These are phyloP conservation scores for Drosophila arawakana DNA, from an alignment of 1,140 invertebrate species.

Conservation along the genomic window DNA sequence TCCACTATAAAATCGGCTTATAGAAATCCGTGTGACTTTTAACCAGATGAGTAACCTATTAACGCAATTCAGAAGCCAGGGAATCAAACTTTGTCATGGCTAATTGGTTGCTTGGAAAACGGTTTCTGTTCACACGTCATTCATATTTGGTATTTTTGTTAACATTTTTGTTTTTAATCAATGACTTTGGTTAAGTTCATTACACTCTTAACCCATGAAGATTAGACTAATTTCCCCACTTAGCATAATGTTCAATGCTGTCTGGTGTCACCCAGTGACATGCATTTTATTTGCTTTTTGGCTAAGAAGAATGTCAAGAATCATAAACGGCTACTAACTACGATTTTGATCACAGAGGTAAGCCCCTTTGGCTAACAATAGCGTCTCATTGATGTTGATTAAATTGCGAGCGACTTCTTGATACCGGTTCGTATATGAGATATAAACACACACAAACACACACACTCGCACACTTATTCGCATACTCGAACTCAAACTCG, in stretches of 20 bases:
- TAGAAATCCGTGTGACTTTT: constrained; percentile 10
- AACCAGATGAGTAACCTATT: constrained; percentile 47
- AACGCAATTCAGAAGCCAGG: constrained; percentile 27
- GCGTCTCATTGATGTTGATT: constrained; percentile 30
- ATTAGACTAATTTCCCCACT: constrained; percentile 10
- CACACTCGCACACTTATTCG: constrained; percentile 1
- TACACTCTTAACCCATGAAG: constrained; percentile 28
- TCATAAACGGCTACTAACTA: constrained; percentile 18
- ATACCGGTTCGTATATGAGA: constrained; percentile 34
- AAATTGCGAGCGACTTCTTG: constrained; percentile 17
- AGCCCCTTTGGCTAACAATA: constrained; percentile 24
- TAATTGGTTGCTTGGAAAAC: constrained; percentile 4
- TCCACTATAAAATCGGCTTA: background rate
- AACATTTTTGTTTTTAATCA: background rate
- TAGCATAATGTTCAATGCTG: constrained; percentile 22
- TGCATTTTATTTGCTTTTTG: constrained; percentile 26
- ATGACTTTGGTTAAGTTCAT: constrained; percentile 40
- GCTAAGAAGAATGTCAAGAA: background rate
- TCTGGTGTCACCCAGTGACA: constrained; percentile 60
- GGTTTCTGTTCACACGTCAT: constrained; percentile 12
- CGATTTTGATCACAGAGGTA: constrained; percentile 39
- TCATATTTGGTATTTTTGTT: constrained; percentile 24
- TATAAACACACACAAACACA: background rate
- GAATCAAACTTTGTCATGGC: constrained; percentile 6
- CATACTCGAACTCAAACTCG: background rate